These are phyloP conservation scores for Drosophila mojavensis DNA, from an alignment of 1,140 invertebrate genomes.

Conservation along the genomic window DNA sequence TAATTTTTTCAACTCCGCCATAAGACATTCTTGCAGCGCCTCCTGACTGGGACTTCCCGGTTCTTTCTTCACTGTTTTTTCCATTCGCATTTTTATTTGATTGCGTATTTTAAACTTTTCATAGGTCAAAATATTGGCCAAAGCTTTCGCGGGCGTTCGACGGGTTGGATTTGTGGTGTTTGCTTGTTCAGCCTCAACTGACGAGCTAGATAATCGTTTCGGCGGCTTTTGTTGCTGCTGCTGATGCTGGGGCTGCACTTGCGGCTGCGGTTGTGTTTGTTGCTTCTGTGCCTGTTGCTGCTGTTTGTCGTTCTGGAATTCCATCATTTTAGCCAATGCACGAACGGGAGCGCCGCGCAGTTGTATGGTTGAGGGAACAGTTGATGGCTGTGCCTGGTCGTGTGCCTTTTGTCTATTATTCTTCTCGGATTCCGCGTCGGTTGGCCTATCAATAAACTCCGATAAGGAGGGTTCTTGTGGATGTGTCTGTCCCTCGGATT, in stretches of 20 bases:
- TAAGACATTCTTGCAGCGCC: slow-evolving; percentile 10
- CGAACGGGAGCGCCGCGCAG: slow-evolving; percentile 2
- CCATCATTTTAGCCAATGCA: slow-evolving; percentile 24
- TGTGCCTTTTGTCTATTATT: slow-evolving; percentile 31
- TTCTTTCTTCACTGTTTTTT: slow-evolving; percentile 23
- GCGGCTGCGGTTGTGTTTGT: background rate
- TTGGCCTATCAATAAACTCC: slow-evolving; percentile 32
- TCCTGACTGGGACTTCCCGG: background rate
- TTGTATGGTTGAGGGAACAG: slow-evolving; percentile 2
- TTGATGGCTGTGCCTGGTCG: background rate
- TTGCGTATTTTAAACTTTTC: slow-evolving; percentile 53
- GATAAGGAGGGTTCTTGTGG: slow-evolving; percentile 18
- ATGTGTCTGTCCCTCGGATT: slow-evolving; percentile 33
- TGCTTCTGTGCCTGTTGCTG: background rate
- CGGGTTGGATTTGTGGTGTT: background rate
- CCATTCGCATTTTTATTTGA: slow-evolving; percentile 47
- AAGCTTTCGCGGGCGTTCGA: slow-evolving; percentile 52
- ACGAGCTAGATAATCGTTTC: background rate
- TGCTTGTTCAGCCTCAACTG: background rate
- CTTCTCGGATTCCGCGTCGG: background rate
- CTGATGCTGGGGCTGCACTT: background rate
- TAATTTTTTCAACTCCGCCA: slow-evolving; percentile 40
- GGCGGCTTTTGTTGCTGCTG: background rate
- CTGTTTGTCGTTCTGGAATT: slow-evolving; percentile 11
- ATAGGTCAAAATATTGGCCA: slow-evolving; percentile 59